Percentiles rank a stretch among this genome's conserved stretches.
Conservation (phyloP, 23 tunicate species). For the Ascidia mentula region DNA sequence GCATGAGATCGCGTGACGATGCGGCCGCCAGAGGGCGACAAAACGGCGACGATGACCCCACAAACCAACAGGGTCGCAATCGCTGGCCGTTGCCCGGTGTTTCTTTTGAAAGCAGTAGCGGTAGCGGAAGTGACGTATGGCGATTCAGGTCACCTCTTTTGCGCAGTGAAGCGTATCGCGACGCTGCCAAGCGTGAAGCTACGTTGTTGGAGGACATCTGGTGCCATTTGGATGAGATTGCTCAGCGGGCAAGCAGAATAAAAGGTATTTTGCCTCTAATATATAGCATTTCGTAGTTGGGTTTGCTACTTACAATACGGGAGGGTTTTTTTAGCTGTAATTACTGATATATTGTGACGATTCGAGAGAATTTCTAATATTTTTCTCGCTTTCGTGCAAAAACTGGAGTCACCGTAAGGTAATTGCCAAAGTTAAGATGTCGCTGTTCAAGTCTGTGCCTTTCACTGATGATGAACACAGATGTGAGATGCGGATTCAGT, state of each 20-base stretch:
- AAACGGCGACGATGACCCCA: not conserved
- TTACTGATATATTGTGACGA: too few species aligned
- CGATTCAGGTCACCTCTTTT: conserved; percentile 5
- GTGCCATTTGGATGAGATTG: conserved; percentile 36
- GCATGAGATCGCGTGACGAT: not conserved
- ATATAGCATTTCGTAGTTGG: too few species aligned
- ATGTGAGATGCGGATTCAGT: too few species aligned
- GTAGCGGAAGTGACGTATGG: conserved; percentile 28
- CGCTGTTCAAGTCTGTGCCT: too few species aligned
- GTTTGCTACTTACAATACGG: too few species aligned
- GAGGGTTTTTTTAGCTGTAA: too few species aligned
- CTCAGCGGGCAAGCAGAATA: not conserved
- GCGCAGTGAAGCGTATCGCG: conserved; percentile 10
- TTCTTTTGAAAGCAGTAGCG: conserved; percentile 36
- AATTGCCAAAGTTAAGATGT: too few species aligned
- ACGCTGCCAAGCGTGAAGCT: conserved; percentile 30
- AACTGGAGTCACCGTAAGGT: too few species aligned
- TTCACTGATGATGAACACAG: too few species aligned
- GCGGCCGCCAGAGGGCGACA: conserved; percentile 15
- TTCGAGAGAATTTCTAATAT: too few species aligned
- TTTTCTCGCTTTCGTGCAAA: too few species aligned
- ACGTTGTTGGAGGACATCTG: conserved; percentile 38
- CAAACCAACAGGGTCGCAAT: conserved; percentile 2
- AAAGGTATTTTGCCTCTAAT: too few species aligned
- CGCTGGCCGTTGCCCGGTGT: conserved; percentile 30